Evolutionary conservation across 2,888 invertebrate species (phyloP).

Genomic region (Pandemis heparana): DNA sequence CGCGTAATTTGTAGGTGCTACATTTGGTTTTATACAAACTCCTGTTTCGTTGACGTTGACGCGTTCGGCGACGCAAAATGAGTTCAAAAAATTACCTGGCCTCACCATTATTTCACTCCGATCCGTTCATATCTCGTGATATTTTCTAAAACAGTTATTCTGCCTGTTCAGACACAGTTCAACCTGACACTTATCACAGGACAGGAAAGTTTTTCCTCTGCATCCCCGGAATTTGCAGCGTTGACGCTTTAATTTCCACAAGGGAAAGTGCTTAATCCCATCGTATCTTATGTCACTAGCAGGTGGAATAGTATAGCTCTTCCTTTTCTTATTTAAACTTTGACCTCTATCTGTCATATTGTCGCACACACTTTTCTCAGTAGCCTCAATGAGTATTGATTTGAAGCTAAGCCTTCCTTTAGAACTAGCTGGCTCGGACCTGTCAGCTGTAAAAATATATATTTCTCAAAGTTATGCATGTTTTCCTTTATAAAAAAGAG

Average conservation of each 20-base stretch:
- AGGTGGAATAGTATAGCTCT: not conserved
- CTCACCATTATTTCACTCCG: not conserved
- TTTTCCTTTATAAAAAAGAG: too few species aligned
- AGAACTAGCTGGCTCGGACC: too few species aligned
- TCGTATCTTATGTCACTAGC: not conserved
- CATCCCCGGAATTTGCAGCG: slow-evolving; percentile 2
- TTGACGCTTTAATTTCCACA: not conserved
- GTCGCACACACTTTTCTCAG: too few species aligned
- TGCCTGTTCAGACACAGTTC: not conserved
- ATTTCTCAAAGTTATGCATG: too few species aligned
- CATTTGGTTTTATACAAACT: too few species aligned
- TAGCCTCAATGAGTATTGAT: too few species aligned
- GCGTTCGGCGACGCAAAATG: too few species aligned
- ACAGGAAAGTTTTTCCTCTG: not conserved
- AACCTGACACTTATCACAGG: not conserved
- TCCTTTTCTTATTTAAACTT: not conserved
- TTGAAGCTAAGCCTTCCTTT: too few species aligned
- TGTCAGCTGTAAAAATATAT: too few species aligned
- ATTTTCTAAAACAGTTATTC: not conserved
- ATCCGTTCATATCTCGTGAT: not conserved
- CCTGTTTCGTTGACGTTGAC: too few species aligned
- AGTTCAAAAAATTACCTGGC: too few species aligned
- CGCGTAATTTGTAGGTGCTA: too few species aligned
- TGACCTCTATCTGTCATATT: not conserved
- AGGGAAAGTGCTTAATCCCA: not conserved